These are phyloP conservation scores for Notodonta dromedarius DNA, from an alignment of 2,888 invertebrate species.

Conservation along the genomic window DNA sequence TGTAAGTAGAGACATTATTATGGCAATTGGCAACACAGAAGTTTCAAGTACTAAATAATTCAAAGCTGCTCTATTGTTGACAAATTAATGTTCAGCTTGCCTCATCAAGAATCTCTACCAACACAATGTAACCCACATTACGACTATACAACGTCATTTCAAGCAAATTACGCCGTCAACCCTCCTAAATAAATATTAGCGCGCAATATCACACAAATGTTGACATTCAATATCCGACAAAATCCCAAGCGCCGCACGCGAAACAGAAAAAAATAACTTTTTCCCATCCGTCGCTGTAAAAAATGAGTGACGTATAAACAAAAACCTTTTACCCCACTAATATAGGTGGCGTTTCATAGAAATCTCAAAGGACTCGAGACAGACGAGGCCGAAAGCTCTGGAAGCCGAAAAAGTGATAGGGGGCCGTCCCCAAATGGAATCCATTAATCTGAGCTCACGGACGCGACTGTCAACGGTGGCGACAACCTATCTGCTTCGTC, in stretches of 20 bases:
- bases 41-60: too few species aligned
- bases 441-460: constrained; percentile 41
- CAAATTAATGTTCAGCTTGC: not conserved
- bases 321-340: constrained; percentile 40
- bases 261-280: constrained; percentile 14
- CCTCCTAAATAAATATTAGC: constrained; percentile 11
- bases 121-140: not conserved
- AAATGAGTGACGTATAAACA: constrained; percentile 38
- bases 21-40: too few species aligned
- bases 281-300: constrained; percentile 21
- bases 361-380: constrained; percentile 31
- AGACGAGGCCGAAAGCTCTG: constrained; percentile 1
- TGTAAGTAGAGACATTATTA: too few species aligned
- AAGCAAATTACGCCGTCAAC: constrained; percentile 7
- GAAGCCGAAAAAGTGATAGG: constrained; percentile 37
- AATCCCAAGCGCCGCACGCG: constrained; percentile 19
- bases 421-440: constrained; percentile 29
- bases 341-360: constrained; percentile 29
- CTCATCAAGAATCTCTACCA: not conserved
- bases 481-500: constrained; percentile 41
- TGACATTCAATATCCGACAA: constrained; percentile 23
- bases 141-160: not conserved
- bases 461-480: constrained; percentile 39
- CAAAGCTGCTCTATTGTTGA: not conserved
- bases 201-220: constrained; percentile 11